Base-by-base conservation (phyloP, 2,797 vertebrate genomes). In the Enoplosus armatus region DNA sequence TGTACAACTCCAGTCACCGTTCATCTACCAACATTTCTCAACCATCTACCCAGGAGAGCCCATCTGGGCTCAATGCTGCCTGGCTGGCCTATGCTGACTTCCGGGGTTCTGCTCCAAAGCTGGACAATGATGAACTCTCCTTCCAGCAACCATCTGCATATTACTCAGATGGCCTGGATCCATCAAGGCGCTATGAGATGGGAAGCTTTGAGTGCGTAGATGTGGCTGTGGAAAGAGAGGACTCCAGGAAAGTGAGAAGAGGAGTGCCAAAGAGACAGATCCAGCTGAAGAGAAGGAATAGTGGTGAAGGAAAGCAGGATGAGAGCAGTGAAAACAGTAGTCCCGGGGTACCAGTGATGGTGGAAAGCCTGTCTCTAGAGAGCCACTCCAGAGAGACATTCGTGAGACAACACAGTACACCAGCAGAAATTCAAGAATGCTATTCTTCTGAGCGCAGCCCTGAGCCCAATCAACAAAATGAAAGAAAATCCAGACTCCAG, bases 251-350 rank as follows among this genome's bases (percentile, higher is more conserved):
- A 75, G 92, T 93, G 82, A 95, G 95, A 90, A 97, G 96, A 91
- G 97, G 97, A 0, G 98, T 99, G 45, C 98, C 97, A 43, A 99
- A 99, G 87, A 96, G 98, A 76, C 97, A 98, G 93, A 99, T 99
- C 73, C 96, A 97, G 89, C 95, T 99, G 53, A 97, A 97, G 77
- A 96, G 95, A 72, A 95, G 93, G 72, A 94, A 96, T 81, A 93
- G 89, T 62, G 93, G 93, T 63, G 96, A 97, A 22, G 77, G 87
- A 16, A 93, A 87, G 45, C 91, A 90, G 73, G 90, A 94, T 65
- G 96, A 95, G 76, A 96, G 94, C 82, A 96, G 95, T 73, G 96
- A 94, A 27, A 91, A 92, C 55, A 89, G 89, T 22, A 94, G 92
- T 79, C 93, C 92, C 29, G 89, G 90, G 11, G 43, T 90, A 43